Percentiles rank a stretch among this genome's conserved stretches.
Evolutionary conservation across 1,140 invertebrate genomes (phyloP).

Genomic region (Eupristina koningsbergeri): DNA sequence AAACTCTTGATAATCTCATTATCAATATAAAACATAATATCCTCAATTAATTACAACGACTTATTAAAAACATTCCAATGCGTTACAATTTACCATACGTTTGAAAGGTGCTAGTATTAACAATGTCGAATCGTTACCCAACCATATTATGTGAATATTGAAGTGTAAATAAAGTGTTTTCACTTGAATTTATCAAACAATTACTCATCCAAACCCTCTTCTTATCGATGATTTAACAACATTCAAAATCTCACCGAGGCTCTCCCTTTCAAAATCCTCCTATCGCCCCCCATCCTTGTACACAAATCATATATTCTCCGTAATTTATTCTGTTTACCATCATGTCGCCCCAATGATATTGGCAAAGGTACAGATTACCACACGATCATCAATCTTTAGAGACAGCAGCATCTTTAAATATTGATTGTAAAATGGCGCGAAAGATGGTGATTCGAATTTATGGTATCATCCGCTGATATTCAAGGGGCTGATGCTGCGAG

Average conservation of each 20-base stretch:
- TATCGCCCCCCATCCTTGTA: not conserved
- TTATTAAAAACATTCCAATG: constrained; percentile 5
- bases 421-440: not conserved
- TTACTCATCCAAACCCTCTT: constrained; percentile 4
- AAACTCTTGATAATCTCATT: not conserved
- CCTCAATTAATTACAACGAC: not conserved
- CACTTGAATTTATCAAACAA: constrained; percentile 16
- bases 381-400: not conserved
- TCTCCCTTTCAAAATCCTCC: constrained; percentile 3
- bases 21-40: not conserved
- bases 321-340: constrained; percentile 8
- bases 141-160: constrained; percentile 22
- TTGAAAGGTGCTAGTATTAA: not conserved
- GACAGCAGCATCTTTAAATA: not conserved
- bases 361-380: not conserved
- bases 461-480: too few relatives aligned
- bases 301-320: constrained; percentile 37
- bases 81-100: not conserved
- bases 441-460: not conserved
- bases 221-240: constrained; percentile 25
- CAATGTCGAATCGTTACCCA: not conserved
- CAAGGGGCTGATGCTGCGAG: constrained; percentile 1
- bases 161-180: constrained; percentile 28
- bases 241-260: not conserved
- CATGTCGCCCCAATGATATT: not conserved